Percentiles rank a stretch among this genome's conserved stretches.
These are phyloP conservation scores for Spatulosminthurus flaviceps DNA, from an alignment of 2,888 invertebrate species.

Conservation along the genomic window DNA sequence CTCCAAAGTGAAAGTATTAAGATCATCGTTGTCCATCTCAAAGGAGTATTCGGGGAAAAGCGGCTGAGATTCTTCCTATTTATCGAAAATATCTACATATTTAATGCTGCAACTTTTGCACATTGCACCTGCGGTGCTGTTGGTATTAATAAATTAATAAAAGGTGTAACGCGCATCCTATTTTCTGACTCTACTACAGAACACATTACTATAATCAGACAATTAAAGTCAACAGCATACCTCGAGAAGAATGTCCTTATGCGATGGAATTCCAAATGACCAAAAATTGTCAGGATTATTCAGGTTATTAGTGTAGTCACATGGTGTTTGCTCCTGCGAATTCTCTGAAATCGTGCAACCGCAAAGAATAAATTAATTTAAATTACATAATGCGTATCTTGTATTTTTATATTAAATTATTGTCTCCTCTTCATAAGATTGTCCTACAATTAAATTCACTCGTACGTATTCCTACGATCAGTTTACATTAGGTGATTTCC, in stretches of 20 bases:
- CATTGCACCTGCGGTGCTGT: too few species aligned
- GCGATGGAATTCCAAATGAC: constrained; percentile 14
- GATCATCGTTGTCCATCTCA: constrained; percentile 29
- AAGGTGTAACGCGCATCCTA: background rate
- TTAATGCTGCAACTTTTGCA: too few species aligned
- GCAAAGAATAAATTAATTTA: too few species aligned
- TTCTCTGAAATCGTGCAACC: background rate
- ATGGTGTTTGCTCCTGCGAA: background rate
- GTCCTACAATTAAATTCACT: too few species aligned
- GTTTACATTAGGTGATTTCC: too few species aligned
- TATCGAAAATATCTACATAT: too few species aligned
- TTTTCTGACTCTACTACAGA: too few species aligned
- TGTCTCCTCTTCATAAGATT: too few species aligned
- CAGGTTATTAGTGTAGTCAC: background rate
- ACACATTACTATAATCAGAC: background rate
- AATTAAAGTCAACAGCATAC: background rate
- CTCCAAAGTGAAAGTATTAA: constrained; percentile 26
- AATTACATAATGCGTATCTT: too few species aligned
- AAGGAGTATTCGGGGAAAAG: constrained; percentile 41
- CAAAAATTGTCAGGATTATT: constrained; percentile 32
- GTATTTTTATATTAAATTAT: too few species aligned
- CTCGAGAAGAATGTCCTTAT: constrained; percentile 26
- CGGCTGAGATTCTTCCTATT: constrained; percentile 42
- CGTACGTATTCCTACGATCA: too few species aligned
- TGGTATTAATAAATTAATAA: too few species aligned